Evolutionary conservation across 2,888 invertebrate genomes (phyloP), one percentile per base, ranked within the genome.

Genomic region (Caenorhabditis imperialis): DNA sequence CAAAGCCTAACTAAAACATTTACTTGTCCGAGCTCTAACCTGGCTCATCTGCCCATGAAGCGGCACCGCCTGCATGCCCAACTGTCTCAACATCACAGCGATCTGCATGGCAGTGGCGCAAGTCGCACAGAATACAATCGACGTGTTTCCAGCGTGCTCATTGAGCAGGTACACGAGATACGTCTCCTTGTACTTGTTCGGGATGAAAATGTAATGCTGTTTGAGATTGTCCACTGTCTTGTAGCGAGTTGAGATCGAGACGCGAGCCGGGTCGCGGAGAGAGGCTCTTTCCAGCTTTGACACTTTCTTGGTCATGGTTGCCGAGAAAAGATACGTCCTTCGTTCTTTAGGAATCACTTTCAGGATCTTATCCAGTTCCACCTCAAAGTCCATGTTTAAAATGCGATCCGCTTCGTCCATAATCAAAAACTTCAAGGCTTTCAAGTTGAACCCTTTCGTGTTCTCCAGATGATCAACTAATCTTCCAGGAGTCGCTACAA

Each of bases 341-440:
- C 99, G 91, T 84, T 98, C 96, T 27, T 93, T 91, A 0, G 99
- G 98, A 61, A 99, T 93, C 0, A 93, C 93, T 85, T 93, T 93
- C 2, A 99, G 90, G 63, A 99, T 97, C 90, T 97, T 97, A 89
- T 97, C 95, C 25, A 90, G 84, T 90, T 99, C 99, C 27, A 93
- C 93, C 90, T 98, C 98, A 88, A 99, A 99, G 88, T 99, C 99
- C 96, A 97, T 95, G 89, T 98, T 98, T 3, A 99, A 91, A 82
- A 99, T 99, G 79, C 98, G 92, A 90, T 99, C 99, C 0, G 99
- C 99, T 92, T 99, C 99, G 85, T 99, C 99, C 96, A 99, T 96
- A 0, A 98, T 94, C 92, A 88, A 67, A 45, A 75, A 88, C 89
- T 96, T 96, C 0, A 97, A 90, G 1, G 94, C 92, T 83, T 93